Evolutionary conservation across 2,888 invertebrate species (phyloP), one percentile per base, ranked within the genome.

Genomic region (Pristionchus mayeri): DNA sequence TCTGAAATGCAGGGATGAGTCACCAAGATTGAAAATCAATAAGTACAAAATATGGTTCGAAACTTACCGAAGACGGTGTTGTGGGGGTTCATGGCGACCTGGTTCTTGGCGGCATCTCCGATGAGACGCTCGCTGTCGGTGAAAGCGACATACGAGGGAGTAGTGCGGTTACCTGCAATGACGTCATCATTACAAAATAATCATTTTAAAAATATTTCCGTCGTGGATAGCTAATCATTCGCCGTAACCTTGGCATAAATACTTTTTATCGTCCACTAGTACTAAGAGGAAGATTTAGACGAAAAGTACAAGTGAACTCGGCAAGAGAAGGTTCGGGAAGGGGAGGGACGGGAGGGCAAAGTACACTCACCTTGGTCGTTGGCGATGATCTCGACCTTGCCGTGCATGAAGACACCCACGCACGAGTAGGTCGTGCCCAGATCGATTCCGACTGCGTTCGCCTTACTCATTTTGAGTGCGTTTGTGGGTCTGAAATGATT

Each of bases 371-470:
- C 94, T 87, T 94, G 94, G 87, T 94, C 94, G 87, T 94, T 94
- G 87, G 94, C 94, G 87, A 94, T 94, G 85, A 94, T 94, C 89
- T 94, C 94, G 80, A 94, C 94, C 89, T 94, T 94, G 50, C 94
- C 94, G 90, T 94, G 93, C 89, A 93, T 93, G 89, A 94, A 94
- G 91, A 91, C 91, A 86, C 91, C 91, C 30, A 92, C 92, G 82
- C 91, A 92, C 76, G 92, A 92, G 89, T 93, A 93, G 11, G 93
- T 93, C 37, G 93, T 93, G 57, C 93, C 93, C 84, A 93, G 87
- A 89, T 93, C 93, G 79, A 93, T 93, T 78, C 92, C 91, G 83
- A 92, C 88, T 24, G 92, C 92, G 87, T 89, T 88, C 67, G 85
- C 87, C 86, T 89, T 90, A 50, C 44, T 48, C 79, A 79, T 79